phyloP scores from a whole-genome alignment of 2,797 vertebrate species.

The Myioborus miniatus region DNA sequence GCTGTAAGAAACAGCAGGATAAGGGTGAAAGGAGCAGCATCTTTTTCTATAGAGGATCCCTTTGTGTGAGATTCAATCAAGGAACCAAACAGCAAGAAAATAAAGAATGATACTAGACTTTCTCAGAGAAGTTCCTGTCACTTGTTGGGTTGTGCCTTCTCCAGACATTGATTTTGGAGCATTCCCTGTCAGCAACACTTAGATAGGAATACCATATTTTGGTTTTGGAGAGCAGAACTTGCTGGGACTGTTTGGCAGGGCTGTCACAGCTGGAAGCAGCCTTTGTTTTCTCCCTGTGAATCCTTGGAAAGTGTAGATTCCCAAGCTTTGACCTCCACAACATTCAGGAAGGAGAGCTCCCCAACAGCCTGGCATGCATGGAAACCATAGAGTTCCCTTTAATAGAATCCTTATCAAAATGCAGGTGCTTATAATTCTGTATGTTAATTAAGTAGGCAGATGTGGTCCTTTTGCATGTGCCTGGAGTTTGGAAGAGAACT shows the following conservation, averaged over 20 bases:
- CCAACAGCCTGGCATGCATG: not conserved
- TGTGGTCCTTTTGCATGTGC: not conserved
- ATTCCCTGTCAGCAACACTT: not conserved
- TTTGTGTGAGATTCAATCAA: not conserved
- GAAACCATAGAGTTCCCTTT: not conserved
- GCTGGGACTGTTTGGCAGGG: not conserved
- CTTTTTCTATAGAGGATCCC: not conserved
- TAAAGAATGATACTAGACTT: not conserved
- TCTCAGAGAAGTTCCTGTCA: not conserved
- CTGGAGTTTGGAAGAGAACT: not conserved
- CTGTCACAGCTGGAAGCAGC: not conserved
- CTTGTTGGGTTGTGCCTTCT: not conserved
- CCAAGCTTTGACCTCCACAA: not conserved
- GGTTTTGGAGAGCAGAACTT: not conserved
- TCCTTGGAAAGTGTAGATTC: not conserved
- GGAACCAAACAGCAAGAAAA: not conserved
- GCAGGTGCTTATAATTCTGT: not conserved
- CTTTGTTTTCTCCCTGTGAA: not conserved
- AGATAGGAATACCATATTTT: not conserved
- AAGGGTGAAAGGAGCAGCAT: not conserved
- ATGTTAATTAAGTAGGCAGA: not conserved
- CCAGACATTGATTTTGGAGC: not conserved
- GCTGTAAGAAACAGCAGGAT: not conserved
- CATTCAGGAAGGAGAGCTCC: not conserved
- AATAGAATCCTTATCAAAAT: not conserved